Conservation (phyloP, 2,888 invertebrate genomes). For the Pyrrhia umbra region DNA sequence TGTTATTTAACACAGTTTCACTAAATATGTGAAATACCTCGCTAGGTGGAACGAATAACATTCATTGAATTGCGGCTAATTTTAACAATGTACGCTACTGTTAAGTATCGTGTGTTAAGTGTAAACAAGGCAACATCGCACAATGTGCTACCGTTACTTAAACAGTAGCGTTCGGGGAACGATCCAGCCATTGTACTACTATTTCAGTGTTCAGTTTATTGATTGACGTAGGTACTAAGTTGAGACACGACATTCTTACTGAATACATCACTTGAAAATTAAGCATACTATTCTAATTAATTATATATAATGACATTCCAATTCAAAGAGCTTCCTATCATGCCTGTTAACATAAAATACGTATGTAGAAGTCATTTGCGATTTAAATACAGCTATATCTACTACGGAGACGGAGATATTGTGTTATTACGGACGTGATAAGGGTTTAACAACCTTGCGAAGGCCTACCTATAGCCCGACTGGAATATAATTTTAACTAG, state of each 20-base stretch:
- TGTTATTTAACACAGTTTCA: conserved; percentile 66
- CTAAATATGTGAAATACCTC: conserved; percentile 71
- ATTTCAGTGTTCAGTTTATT: conserved; percentile 61
- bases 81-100: conserved; percentile 80
- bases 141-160: conserved; percentile 77
- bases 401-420: conserved; percentile 9
- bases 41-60: conserved; percentile 73
- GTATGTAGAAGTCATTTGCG: conserved; percentile 38
- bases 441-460: conserved; percentile 45
- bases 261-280: neutral
- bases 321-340: conserved; percentile 40
- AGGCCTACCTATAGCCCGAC: conserved; percentile 1
- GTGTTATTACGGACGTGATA: conserved; percentile 21
- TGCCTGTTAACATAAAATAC: conserved; percentile 15
- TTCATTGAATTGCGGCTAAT: conserved; percentile 75
- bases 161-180: conserved; percentile 77
- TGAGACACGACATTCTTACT: conserved; percentile 27
- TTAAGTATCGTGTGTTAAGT: conserved; percentile 73
- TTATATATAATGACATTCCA: conserved; percentile 3
- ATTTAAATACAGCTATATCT: conserved; percentile 20
- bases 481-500: conserved; percentile 7
- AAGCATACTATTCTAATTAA: neutral
- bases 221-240: conserved; percentile 36
- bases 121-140: conserved; percentile 77
- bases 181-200: conserved; percentile 67